These are phyloP conservation scores for Bufo gargarizans DNA, from an alignment of 2,113 vertebrate genomes.

Conservation along the genomic window DNA sequence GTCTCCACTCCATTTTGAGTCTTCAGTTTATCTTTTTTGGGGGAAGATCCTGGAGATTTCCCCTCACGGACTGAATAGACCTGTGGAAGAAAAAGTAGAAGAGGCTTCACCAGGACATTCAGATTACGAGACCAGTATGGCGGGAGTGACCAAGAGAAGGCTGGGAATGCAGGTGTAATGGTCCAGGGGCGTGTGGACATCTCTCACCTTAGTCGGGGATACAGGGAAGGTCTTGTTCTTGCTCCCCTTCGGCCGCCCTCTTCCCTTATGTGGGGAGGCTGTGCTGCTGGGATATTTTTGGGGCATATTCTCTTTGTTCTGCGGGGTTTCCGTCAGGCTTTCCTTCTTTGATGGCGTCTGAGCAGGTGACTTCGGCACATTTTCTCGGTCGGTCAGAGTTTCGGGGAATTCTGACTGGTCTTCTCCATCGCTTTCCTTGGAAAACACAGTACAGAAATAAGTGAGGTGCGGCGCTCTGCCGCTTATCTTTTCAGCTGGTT, in stretches of 20 bases:
- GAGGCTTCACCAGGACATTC: background rate
- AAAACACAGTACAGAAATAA: background rate
- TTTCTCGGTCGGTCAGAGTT: constrained; percentile 8
- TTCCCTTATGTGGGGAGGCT: background rate
- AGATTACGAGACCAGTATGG: no score
- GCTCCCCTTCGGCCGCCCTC: constrained; percentile 43
- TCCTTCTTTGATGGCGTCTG: background rate
- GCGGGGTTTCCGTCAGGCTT: background rate
- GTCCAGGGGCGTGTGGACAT: no score
- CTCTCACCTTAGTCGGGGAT: constrained; percentile 3
- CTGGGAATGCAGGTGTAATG: background rate
- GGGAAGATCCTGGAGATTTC: background rate
- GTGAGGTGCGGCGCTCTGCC: background rate
- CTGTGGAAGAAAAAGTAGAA: background rate
- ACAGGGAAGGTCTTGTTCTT: constrained; percentile 37
- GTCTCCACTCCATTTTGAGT: background rate
- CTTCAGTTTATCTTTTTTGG: background rate
- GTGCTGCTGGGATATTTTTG: background rate
- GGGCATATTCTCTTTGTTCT: constrained; percentile 28
- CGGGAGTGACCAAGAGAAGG: no score
- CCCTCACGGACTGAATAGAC: constrained; percentile 20
- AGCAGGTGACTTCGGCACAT: background rate
- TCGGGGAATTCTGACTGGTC: background rate
- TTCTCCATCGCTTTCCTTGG: constrained; percentile 7
- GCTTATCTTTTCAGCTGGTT: background rate